Conservation (phyloP, 2,797 vertebrate species). For the Lithobates sylvaticus region DNA sequence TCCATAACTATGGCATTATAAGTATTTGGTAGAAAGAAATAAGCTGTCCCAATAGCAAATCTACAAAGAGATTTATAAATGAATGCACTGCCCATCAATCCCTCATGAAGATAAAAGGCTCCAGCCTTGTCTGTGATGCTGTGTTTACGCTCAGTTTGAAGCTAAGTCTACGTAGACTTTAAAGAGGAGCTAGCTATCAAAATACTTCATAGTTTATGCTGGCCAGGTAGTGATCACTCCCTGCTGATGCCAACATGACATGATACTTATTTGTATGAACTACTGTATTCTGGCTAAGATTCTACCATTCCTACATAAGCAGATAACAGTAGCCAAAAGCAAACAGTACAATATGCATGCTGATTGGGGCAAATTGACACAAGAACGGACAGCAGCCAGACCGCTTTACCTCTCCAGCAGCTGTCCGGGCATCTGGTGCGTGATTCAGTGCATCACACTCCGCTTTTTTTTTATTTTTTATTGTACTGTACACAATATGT, state of each 20-base stretch:
- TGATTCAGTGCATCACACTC: too few species aligned
- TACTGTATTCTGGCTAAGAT: neutral
- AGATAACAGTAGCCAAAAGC: neutral
- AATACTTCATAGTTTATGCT: neutral
- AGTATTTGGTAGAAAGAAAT: neutral
- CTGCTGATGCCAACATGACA: neutral
- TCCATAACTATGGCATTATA: neutral
- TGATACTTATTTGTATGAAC: neutral
- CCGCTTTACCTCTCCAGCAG: too few species aligned
- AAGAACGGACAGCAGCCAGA: too few species aligned
- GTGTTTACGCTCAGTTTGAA: neutral
- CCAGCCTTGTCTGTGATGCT: slow-evolving; percentile 22
- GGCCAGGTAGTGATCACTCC: neutral
- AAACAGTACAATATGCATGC: neutral
- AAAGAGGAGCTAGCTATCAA: neutral
- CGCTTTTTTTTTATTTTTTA: too few species aligned
- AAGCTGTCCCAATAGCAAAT: neutral
- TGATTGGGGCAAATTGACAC: too few species aligned
- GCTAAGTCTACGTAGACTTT: neutral
- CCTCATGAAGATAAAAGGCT: neutral
- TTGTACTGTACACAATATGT: too few species aligned
- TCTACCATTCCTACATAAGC: neutral
- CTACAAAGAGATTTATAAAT: slow-evolving; percentile 11
- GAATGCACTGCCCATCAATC: slow-evolving; percentile 8
- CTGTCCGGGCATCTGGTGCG: too few species aligned